These are phyloP conservation scores for Discoglossus pictus DNA, from an alignment of 2,797 vertebrate species.

Conservation along the genomic window DNA sequence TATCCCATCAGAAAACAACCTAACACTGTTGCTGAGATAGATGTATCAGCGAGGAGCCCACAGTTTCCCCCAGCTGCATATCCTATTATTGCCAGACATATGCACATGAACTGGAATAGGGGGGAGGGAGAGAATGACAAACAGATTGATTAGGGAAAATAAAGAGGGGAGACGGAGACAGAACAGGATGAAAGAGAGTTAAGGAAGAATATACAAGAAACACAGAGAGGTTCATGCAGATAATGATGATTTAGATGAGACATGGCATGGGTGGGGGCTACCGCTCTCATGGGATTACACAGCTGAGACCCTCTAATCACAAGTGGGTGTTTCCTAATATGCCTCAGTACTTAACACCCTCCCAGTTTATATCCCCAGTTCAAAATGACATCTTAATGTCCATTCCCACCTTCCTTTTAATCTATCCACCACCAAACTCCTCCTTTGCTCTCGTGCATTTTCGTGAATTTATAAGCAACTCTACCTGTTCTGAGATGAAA, in stretches of 20 bases:
- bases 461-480: background rate
- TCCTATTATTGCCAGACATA: constrained; percentile 36
- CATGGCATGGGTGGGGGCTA: constrained; percentile 46
- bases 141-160: constrained; percentile 30
- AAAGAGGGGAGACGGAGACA: constrained; percentile 12
- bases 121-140: constrained; percentile 42
- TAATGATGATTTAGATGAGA: constrained; percentile 20
- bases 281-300: constrained; percentile 50
- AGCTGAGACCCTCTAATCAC: background rate
- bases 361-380: background rate
- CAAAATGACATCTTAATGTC: too few species aligned
- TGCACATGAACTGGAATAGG: constrained; percentile 18
- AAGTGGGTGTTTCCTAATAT: constrained; percentile 6
- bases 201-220: background rate
- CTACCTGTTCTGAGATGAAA: background rate
- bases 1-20: constrained; percentile 36
- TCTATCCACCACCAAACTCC: constrained; percentile 11
- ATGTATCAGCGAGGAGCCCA: constrained; percentile 44
- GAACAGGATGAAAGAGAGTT: constrained; percentile 23
- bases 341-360: background rate
- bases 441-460: constrained; percentile 12
- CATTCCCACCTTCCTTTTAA: constrained; percentile 5
- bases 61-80: constrained; percentile 36
- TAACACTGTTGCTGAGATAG: constrained; percentile 40
- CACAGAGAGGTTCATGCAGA: background rate